These are phyloP conservation scores for Peromyscus leucopus DNA, from an alignment of 2,113 vertebrate genomes.

Conservation along the genomic window DNA sequence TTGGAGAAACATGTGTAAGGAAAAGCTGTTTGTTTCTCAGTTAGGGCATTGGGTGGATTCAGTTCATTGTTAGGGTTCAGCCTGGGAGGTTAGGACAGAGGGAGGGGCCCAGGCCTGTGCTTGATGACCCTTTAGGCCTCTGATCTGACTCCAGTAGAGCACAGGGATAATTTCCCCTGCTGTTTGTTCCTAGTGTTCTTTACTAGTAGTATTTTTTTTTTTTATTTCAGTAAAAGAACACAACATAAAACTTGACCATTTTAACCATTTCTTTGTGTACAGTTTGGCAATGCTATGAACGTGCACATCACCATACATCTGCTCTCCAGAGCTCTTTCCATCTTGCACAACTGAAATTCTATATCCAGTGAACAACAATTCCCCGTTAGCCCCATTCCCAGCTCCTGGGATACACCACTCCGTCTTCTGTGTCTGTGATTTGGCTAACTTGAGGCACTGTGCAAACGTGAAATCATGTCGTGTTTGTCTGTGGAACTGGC, in stretches of 20 bases:
- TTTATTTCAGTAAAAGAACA: background rate
- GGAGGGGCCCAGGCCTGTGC: background rate
- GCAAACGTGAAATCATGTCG: background rate
- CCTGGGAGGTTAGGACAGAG: background rate
- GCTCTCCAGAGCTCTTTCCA: background rate
- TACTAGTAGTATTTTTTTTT: background rate
- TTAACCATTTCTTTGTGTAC: background rate
- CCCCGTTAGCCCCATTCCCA: fast-evolving
- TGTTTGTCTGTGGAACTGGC: background rate
- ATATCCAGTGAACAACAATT: background rate
- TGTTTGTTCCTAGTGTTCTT: background rate
- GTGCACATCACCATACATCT: background rate
- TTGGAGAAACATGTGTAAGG: background rate
- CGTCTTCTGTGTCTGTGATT: background rate
- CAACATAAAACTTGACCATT: background rate
- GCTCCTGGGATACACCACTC: background rate
- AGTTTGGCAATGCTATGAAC: background rate
- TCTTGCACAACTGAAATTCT: background rate
- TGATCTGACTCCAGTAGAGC: background rate
- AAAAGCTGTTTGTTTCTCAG: background rate
- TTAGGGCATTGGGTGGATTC: background rate
- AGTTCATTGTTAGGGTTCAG: background rate
- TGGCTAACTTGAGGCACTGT: background rate
- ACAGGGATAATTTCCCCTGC: too few species aligned
- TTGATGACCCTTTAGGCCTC: background rate